Conservation (phyloP, 2,888 invertebrate genomes). For the Emmelina monodactyla region DNA sequence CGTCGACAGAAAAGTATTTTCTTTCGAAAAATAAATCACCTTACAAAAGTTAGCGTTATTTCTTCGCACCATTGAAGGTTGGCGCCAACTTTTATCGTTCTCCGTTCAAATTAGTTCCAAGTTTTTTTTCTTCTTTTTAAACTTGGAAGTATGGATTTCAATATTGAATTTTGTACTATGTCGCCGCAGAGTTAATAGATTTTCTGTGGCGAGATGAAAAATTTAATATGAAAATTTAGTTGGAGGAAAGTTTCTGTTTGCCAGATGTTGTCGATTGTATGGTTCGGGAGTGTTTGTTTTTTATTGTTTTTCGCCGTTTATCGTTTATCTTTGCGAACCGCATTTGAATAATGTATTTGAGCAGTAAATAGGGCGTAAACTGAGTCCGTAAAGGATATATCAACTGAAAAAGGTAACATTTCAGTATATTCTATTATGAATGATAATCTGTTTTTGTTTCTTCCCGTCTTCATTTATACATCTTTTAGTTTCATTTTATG, state of each 20-base stretch:
- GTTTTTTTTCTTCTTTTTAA: slow-evolving; percentile 41
- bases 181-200: slow-evolving; percentile 14
- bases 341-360: background rate
- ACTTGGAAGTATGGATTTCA: slow-evolving; percentile 57
- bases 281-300: slow-evolving; percentile 3
- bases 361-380: background rate
- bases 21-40: slow-evolving; percentile 10
- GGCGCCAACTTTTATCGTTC: slow-evolving; percentile 9
- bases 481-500: background rate
- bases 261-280: slow-evolving; percentile 1
- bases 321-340: background rate
- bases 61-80: slow-evolving; percentile 3
- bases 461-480: no score
- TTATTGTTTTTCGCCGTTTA: background rate
- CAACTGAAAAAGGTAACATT: no score
- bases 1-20: slow-evolving; percentile 5
- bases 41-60: slow-evolving; percentile 8
- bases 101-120: slow-evolving; percentile 2
- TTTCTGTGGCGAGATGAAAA: slow-evolving; percentile 23
- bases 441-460: no score
- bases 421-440: no score
- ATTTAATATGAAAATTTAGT: slow-evolving; percentile 32
- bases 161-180: slow-evolving; percentile 54
- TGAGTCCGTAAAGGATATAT: background rate
- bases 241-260: slow-evolving; percentile 8